A percentile compares a stretch with the other conserved stretches of the same genome.
Evolutionary conservation across 2,888 invertebrate genomes (phyloP).

Genomic region (Malthinus seriepunctatus): DNA sequence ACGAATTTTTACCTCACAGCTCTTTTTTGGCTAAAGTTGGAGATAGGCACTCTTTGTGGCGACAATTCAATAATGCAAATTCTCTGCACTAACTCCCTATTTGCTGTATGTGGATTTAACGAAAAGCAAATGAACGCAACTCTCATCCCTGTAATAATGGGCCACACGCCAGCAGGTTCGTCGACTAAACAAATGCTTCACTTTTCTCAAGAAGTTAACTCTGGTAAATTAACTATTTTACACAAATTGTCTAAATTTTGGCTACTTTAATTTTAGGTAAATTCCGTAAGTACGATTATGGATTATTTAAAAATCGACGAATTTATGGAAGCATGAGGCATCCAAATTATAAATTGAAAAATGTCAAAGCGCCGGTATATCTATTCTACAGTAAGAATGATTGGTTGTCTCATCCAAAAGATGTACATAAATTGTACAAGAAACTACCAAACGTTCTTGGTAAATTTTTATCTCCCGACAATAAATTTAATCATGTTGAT

Average conservation of each 20-base stretch:
- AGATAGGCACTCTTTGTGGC: conserved; percentile 54
- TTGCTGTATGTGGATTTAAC: conserved; percentile 46
- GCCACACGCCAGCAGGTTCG: conserved; percentile 46
- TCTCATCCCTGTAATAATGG: conserved; percentile 40
- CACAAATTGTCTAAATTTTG: conserved; percentile 4
- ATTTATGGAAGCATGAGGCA: conserved; percentile 43
- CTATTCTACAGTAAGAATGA: conserved; percentile 55
- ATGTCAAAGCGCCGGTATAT: conserved; percentile 49
- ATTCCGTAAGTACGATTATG: conserved; percentile 23
- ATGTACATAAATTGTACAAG: conserved; percentile 5
- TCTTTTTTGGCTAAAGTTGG: conserved; percentile 58
- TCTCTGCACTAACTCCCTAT: conserved; percentile 46
- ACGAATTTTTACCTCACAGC: conserved; percentile 67
- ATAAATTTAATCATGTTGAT: conserved; percentile 65
- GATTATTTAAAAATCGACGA: conserved; percentile 8
- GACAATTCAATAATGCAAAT: conserved; percentile 39
- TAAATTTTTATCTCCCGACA: conserved; percentile 57
- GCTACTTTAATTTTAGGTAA: conserved; percentile 5
- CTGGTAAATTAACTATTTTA: conserved; percentile 32
- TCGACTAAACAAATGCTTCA: conserved; percentile 71
- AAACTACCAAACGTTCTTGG: conserved; percentile 35
- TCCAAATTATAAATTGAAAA: conserved; percentile 49
- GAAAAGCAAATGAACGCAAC: conserved; percentile 44
- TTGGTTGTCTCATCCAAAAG: conserved; percentile 49
- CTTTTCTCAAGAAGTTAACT: conserved; percentile 66